Evolutionary conservation across 2,888 invertebrate genomes (phyloP).

Genomic region (Troides oblongomaculatus): DNA sequence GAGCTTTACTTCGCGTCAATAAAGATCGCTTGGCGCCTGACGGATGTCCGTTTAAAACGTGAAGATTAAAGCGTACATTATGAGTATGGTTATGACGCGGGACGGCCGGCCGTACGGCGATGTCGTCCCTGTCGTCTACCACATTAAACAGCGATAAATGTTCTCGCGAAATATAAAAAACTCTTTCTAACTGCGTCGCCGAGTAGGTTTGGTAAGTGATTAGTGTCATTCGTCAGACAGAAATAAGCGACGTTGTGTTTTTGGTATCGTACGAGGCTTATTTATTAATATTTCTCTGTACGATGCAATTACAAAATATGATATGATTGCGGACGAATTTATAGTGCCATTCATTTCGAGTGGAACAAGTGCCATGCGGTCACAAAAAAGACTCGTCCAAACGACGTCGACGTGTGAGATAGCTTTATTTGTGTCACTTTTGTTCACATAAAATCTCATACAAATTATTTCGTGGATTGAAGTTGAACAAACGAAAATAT

Average conservation of each 20-base stretch:
- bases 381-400: slow-evolving; percentile 3
- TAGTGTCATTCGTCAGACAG: slow-evolving; percentile 41
- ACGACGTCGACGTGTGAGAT: slow-evolving; percentile 12
- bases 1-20: slow-evolving; percentile 33
- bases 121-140: slow-evolving; percentile 54
- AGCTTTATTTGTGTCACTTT: slow-evolving; percentile 24
- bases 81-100: slow-evolving; percentile 54
- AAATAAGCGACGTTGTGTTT: slow-evolving; percentile 39
- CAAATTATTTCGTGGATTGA: slow-evolving; percentile 23
- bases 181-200: slow-evolving; percentile 33
- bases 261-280: slow-evolving; percentile 33
- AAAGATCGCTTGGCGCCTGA: slow-evolving; percentile 52
- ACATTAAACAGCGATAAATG: slow-evolving; percentile 69
- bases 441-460: slow-evolving; percentile 12
- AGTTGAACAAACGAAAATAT: slow-evolving; percentile 9
- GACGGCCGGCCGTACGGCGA: slow-evolving; percentile 51
- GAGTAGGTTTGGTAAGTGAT: slow-evolving; percentile 52
- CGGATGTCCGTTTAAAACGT: slow-evolving; percentile 51
- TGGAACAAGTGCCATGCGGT: slow-evolving; percentile 10
- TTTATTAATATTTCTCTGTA: slow-evolving; percentile 29
- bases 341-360: slow-evolving; percentile 12
- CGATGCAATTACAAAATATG: slow-evolving; percentile 27
- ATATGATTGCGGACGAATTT: slow-evolving; percentile 25
- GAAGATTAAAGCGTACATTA: slow-evolving; percentile 59
- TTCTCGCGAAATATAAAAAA: slow-evolving; percentile 47